Percentiles rank a stretch among this genome's conserved stretches.
Evolutionary conservation across 2,888 invertebrate species (phyloP).

Genomic region (Agonopterix heracliana): DNA sequence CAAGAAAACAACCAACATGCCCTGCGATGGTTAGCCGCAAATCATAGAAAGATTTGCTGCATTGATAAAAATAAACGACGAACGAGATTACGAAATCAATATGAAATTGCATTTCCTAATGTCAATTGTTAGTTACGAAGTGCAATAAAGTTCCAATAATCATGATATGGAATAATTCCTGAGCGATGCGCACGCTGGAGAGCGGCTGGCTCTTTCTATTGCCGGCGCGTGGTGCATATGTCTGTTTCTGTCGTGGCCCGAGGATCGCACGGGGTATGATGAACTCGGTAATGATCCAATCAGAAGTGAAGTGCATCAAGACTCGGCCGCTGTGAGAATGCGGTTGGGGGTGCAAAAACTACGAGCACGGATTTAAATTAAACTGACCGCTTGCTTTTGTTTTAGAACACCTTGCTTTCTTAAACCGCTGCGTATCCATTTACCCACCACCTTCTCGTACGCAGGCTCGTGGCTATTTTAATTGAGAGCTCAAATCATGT

Average conservation of each 20-base stretch:
- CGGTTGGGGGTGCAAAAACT: conserved; percentile 75
- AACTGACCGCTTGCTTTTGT: conserved; percentile 64
- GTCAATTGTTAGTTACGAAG: conserved; percentile 77
- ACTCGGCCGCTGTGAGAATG: conserved; percentile 73
- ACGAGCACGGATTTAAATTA: conserved; percentile 70
- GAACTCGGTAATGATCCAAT: conserved; percentile 77
- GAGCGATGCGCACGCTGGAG: conserved; percentile 57
- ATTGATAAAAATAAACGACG: conserved; percentile 72
- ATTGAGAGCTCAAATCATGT: too few relatives aligned
- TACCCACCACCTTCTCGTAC: too few relatives aligned
- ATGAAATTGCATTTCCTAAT: conserved; percentile 77
- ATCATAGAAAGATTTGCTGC: conserved; percentile 74
- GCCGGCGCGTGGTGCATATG: conserved; percentile 20
- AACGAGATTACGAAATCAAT: conserved; percentile 72
- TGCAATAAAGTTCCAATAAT: conserved; percentile 77
- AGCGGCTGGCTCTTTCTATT: conserved; percentile 35
- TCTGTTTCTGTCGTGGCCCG: conserved; percentile 54
- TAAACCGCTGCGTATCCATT: conserved; percentile 4
- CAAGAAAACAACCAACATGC: conserved; percentile 64
- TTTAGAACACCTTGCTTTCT: conserved; percentile 40
- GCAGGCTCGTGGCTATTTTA: too few relatives aligned
- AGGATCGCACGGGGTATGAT: conserved; percentile 74
- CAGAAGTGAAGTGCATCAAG: conserved; percentile 75
- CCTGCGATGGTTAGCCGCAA: conserved; percentile 67
- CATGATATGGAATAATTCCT: conserved; percentile 75